Conservation (phyloP, 2,113 vertebrate genomes). For the Burhinus oedicnemus region DNA sequence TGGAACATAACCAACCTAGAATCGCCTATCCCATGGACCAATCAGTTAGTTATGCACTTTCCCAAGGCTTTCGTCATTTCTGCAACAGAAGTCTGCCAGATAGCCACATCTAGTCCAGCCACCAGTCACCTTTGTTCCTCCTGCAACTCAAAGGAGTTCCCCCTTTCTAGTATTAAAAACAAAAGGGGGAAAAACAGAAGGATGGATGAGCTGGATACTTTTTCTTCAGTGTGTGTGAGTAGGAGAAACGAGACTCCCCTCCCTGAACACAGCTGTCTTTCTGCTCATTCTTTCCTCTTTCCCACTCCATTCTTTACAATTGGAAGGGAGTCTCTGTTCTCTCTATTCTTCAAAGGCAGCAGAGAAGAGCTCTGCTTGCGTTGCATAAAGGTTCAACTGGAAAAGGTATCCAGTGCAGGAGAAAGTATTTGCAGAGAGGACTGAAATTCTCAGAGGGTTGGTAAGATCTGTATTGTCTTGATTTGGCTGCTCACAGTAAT, state of each 20-base stretch:
- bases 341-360: not conserved
- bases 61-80: not conserved
- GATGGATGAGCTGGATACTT: not conserved
- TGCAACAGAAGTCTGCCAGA: not conserved
- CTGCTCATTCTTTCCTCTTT: not conserved
- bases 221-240: not conserved
- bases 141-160: not conserved
- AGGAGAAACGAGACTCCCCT: not conserved
- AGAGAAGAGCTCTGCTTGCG: not conserved
- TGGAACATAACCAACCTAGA: not conserved
- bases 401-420: not conserved
- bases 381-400: not conserved
- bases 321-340: not conserved
- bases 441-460: not conserved
- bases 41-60: not conserved
- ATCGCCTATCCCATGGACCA: not conserved
- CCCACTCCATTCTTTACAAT: not conserved
- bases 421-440: not conserved
- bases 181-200: not conserved
- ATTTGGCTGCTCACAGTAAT: constrained; percentile 12
- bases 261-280: not conserved
- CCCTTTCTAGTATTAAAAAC: not conserved
- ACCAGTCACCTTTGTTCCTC: not conserved
- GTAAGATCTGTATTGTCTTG: not conserved
- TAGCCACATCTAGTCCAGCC: too few species aligned